Evolutionary conservation across 2,888 invertebrate genomes (phyloP).

Genomic region (Sussaba pulchella): DNA sequence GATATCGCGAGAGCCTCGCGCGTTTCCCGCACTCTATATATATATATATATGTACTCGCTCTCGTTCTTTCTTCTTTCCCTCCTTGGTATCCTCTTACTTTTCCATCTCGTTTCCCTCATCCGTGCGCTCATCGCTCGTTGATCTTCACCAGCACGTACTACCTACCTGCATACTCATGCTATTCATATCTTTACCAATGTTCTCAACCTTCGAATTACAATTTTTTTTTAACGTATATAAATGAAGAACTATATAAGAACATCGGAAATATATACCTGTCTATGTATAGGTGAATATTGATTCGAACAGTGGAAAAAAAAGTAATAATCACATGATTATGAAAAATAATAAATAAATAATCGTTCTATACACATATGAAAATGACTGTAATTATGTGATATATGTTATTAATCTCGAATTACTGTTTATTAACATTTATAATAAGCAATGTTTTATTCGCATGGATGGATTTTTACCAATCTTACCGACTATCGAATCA

Average conservation of each 20-base stretch:
- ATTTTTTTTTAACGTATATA: not conserved
- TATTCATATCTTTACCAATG: constrained; percentile 26
- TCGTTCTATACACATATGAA: no score
- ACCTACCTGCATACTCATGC: constrained; percentile 19
- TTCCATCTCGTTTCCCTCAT: constrained; percentile 45
- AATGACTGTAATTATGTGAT: no score
- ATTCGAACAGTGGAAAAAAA: not conserved
- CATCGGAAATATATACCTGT: no score
- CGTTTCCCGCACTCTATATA: constrained; percentile 38
- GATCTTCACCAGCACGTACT: constrained; percentile 41
- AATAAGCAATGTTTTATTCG: no score
- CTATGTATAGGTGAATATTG: no score
- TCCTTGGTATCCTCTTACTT: constrained; percentile 37
- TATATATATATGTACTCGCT: constrained; percentile 1
- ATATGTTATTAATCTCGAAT: no score
- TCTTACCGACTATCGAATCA: no score
- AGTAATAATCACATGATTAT: not conserved
- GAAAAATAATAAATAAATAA: no score
- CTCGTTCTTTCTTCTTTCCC: constrained; percentile 10
- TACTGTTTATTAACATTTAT: no score
- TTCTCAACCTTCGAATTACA: constrained; percentile 29
- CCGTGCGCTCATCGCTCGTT: constrained; percentile 34
- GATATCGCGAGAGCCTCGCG: constrained; percentile 63
- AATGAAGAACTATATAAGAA: not conserved
- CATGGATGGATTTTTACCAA: no score